phyloP scores from a whole-genome alignment of 2,888 invertebrate species.

The Athrips mouffetella region DNA sequence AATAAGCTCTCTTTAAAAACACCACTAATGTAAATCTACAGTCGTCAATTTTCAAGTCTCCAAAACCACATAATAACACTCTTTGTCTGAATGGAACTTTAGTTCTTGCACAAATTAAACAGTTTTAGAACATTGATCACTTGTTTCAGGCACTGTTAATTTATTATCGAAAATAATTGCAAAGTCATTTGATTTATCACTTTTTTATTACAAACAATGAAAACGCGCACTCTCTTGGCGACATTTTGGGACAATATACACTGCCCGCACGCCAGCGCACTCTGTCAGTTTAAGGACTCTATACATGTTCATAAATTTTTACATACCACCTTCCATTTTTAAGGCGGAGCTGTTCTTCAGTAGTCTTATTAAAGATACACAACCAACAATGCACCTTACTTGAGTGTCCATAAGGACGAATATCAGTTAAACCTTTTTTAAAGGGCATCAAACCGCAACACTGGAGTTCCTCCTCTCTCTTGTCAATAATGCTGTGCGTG shows the following conservation, averaged over 20 bases:
- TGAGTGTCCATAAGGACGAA: neutral
- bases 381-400: conserved; percentile 31
- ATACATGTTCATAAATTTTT: conserved; percentile 79
- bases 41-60: too few relatives aligned
- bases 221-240: conserved; percentile 62
- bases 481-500: conserved; percentile 38
- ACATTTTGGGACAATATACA: conserved; percentile 78
- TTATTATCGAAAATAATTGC: conserved; percentile 52
- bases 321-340: conserved; percentile 79
- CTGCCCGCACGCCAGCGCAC: conserved; percentile 75
- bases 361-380: conserved; percentile 38
- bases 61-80: too few relatives aligned
- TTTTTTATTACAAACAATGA: conserved; percentile 75
- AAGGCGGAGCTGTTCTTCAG: conserved; percentile 76
- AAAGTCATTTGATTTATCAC: conserved; percentile 76
- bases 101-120: conserved; percentile 24
- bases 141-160: conserved; percentile 34
- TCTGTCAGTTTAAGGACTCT: conserved; percentile 79
- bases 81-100: too few relatives aligned
- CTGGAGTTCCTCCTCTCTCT: conserved; percentile 59
- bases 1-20: too few relatives aligned
- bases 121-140: conserved; percentile 31
- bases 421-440: conserved; percentile 21
- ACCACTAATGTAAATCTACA: too few relatives aligned
- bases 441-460: conserved; percentile 52